These are phyloP conservation scores for Poecilia latipinna DNA, from an alignment of 2,113 vertebrate genomes.

Conservation along the genomic window DNA sequence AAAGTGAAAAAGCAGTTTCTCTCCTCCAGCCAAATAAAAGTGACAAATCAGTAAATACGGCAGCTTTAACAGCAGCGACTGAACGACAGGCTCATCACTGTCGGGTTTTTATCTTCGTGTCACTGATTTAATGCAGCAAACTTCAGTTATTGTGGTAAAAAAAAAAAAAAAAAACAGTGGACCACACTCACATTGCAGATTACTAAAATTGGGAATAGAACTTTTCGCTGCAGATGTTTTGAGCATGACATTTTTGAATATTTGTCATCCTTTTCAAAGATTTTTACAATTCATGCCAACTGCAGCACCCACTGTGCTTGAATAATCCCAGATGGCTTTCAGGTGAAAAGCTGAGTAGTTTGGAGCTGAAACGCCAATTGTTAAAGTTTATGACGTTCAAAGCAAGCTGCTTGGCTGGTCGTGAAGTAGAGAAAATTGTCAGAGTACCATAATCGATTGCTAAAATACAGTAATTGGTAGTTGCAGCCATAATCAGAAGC, in stretches of 20 bases:
- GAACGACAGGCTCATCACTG: background rate
- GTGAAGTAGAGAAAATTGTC: background rate
- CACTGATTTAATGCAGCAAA: background rate
- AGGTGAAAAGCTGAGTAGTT: background rate
- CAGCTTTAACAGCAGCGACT: background rate
- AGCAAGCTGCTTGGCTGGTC: background rate
- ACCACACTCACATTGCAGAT: background rate
- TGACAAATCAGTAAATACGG: conserved; percentile 26
- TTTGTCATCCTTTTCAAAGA: background rate
- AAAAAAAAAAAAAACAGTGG: background rate
- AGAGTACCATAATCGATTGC: no score
- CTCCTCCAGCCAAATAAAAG: background rate
- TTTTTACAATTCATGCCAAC: background rate
- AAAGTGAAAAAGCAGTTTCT: background rate
- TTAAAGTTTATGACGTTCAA: background rate
- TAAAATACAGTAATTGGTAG: no score
- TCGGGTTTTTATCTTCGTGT: background rate
- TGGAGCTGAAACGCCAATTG: background rate
- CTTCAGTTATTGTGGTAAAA: conserved; percentile 2
- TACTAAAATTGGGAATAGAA: background rate
- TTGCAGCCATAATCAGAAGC: background rate
- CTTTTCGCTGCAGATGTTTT: background rate
- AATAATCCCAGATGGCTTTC: background rate
- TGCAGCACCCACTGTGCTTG: no score
- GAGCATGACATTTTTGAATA: background rate